phyloP scores from a whole-genome alignment of 2,113 vertebrate genomes.

The Cynoglossus semilaevis region DNA sequence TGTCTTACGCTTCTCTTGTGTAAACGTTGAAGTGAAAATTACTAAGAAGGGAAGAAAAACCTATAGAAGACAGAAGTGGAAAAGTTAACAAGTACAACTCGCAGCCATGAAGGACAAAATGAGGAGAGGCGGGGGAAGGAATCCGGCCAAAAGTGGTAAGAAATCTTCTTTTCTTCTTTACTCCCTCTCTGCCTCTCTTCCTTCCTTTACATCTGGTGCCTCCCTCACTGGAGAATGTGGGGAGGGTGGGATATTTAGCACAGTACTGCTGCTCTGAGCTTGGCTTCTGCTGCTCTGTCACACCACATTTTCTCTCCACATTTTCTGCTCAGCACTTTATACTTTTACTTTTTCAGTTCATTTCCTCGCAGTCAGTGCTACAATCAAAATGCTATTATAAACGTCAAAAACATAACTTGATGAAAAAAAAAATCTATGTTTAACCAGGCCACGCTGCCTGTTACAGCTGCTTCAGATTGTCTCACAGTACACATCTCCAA shows the following conservation, averaged over 20 bases:
- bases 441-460: no score
- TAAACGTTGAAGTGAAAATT: conserved; percentile 25
- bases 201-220: conserved; percentile 13
- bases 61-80: conserved; percentile 14
- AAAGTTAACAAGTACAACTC: conserved; percentile 21
- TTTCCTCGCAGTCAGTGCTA: neutral
- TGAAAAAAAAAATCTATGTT: no score
- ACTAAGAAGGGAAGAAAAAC: conserved; percentile 22
- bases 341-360: neutral
- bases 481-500: no score
- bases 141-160: conserved; percentile 70
- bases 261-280: conserved; percentile 37
- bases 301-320: conserved; percentile 7
- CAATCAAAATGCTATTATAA: no score
- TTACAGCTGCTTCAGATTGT: no score
- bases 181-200: neutral
- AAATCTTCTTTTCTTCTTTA: conserved; percentile 18
- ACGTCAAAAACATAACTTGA: no score
- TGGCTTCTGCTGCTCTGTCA: conserved; percentile 22
- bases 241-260: conserved; percentile 60
- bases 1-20: conserved; percentile 1
- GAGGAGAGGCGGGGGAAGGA: conserved; percentile 68
- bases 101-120: conserved; percentile 76
- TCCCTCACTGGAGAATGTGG: conserved; percentile 43
- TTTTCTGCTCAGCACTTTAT: conserved; percentile 7